Conservation (phyloP, 2,888 invertebrate genomes). For the Anticlea derivata region DNA sequence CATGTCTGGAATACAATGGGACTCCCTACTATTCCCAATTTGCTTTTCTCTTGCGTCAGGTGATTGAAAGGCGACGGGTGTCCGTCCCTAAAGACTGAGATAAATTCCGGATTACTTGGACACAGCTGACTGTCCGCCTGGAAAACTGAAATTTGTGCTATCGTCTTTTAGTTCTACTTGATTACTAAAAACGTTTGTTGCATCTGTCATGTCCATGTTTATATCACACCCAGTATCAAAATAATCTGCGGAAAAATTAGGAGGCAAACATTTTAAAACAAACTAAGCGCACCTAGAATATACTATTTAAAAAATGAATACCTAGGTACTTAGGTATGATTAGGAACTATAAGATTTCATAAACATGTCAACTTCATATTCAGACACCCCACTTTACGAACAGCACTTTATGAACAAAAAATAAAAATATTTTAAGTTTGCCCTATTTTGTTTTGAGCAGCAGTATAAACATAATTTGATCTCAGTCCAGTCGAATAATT, state of each 20-base stretch:
- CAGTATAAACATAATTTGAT: not conserved
- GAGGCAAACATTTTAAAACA: not conserved
- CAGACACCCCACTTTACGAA: no score
- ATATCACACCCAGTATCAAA: not conserved
- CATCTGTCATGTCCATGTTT: not conserved
- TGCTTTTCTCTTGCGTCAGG: constrained; percentile 46
- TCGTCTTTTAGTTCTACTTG: constrained; percentile 37
- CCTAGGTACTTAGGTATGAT: no score
- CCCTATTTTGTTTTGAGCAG: no score
- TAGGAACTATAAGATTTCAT: no score
- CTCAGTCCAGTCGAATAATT: not conserved
- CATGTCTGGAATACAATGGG: constrained; percentile 47
- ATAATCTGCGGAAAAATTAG: not conserved
- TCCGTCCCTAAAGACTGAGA: constrained; percentile 56
- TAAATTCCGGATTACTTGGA: constrained; percentile 64
- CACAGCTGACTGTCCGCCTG: constrained; percentile 64
- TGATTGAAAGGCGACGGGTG: constrained; percentile 68
- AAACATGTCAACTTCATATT: no score
- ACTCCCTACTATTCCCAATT: constrained; percentile 50
- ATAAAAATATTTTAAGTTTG: no score
- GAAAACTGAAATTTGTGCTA: constrained; percentile 66
- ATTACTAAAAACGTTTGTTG: not conserved
- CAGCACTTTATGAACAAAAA: no score
- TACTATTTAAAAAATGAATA: no score
- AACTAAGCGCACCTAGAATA: no score